Evolutionary conservation across 92 coral and sea anemone species (phyloP).

Genomic region (Pocillopora grandis): DNA sequence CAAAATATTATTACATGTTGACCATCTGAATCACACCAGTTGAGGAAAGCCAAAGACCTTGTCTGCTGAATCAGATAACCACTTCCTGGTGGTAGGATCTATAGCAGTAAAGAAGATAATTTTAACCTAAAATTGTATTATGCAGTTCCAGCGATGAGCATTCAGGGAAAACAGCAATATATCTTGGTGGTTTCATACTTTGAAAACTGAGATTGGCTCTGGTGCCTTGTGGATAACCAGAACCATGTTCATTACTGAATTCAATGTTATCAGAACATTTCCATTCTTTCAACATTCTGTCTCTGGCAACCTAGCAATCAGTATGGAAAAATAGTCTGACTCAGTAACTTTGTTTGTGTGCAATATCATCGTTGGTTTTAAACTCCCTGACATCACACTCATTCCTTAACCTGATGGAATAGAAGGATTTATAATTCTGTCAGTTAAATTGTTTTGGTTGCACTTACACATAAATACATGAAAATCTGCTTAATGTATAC

Average conservation of each 20-base stretch:
- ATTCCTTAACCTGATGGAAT: too few relatives aligned
- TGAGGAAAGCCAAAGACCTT: conserved; percentile 95
- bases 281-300: conserved; percentile 83
- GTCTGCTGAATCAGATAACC: conserved; percentile 87
- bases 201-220: too few relatives aligned
- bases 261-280: conserved; percentile 69
- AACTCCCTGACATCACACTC: too few relatives aligned
- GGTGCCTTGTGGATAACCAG: conserved; percentile 64
- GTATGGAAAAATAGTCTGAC: not conserved
- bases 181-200: too few relatives aligned
- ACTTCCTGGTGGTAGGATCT: conserved; percentile 96
- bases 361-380: not conserved
- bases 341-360: not conserved
- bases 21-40: conserved; percentile 97
- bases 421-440: too few relatives aligned
- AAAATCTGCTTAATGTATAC: not conserved
- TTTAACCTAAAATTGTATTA: too few relatives aligned
- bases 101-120: not conserved
- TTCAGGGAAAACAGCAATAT: too few relatives aligned
- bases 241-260: conserved; percentile 70
- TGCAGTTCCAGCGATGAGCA: too few relatives aligned
- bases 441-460: too few relatives aligned
- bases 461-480: too few relatives aligned
- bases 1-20: conserved; percentile 86
- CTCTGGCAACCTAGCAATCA: conserved; percentile 78